Percentiles rank a stretch among this genome's conserved stretches.
These are phyloP conservation scores for Paramuricea clavata DNA, from an alignment of 92 coral and sea anemone species.

Conservation along the genomic window DNA sequence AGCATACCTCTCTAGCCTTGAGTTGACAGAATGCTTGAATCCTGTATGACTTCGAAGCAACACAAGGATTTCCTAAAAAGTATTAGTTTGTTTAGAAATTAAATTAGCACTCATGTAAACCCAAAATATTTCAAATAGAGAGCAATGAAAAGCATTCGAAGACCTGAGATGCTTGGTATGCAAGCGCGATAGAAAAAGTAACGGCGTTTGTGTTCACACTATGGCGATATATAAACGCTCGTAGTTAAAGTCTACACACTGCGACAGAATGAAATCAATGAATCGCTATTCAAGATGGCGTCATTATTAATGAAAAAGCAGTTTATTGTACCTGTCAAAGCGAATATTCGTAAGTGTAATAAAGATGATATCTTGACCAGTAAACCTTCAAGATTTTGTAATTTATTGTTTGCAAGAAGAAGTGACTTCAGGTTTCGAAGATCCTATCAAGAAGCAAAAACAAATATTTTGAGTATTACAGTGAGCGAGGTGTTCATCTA, in stretches of 20 bases:
- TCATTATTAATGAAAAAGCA: neutral
- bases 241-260: too few relatives aligned
- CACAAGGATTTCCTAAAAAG: constrained; percentile 44
- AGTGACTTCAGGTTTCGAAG: constrained; percentile 86
- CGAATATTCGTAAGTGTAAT: constrained; percentile 70
- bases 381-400: constrained; percentile 78
- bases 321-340: constrained; percentile 24
- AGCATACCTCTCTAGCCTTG: constrained; percentile 40
- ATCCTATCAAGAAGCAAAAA: constrained; percentile 40
- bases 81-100: neutral
- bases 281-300: too few relatives aligned
- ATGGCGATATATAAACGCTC: too few relatives aligned
- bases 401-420: constrained; percentile 75
- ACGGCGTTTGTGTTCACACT: too few relatives aligned
- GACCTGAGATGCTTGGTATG: too few relatives aligned
- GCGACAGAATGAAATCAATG: neutral
- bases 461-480: neutral
- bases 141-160: too few relatives aligned
- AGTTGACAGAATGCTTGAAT: constrained; percentile 33
- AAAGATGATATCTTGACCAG: constrained; percentile 74
- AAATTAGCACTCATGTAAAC: too few relatives aligned
- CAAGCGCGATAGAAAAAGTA: too few relatives aligned
- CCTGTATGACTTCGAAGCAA: constrained; percentile 40
- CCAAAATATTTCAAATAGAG: neutral
- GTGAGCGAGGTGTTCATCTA: neutral